These are phyloP conservation scores for Tetheella fluctuosa DNA, from an alignment of 2,888 invertebrate genomes.

Conservation along the genomic window DNA sequence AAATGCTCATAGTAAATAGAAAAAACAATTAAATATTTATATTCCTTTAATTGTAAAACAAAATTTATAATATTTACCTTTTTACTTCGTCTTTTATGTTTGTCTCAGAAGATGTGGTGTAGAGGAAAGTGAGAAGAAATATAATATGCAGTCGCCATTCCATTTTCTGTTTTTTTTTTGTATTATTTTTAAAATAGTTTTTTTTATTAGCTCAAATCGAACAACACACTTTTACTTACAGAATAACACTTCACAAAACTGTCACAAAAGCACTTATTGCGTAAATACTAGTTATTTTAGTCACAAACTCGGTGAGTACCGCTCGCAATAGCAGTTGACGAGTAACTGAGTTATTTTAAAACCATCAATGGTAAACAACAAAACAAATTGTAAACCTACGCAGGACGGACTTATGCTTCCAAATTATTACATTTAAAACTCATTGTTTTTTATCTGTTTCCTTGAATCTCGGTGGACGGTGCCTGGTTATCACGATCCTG, in stretches of 20 bases:
- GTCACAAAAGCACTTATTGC: neutral
- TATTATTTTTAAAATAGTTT: neutral
- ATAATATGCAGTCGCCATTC: neutral
- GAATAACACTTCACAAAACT: neutral
- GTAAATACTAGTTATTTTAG: neutral
- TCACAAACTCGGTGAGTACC: neutral
- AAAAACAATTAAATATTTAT: no score
- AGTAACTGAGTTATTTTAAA: conserved; percentile 1
- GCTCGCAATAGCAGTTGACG: conserved; percentile 2
- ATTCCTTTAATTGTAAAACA: neutral
- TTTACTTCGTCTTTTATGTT: neutral
- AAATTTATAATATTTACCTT: neutral
- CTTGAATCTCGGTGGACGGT: neutral
- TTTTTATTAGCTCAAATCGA: neutral
- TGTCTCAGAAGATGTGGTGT: neutral
- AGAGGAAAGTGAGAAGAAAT: neutral
- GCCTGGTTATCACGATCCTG: no score
- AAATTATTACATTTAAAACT: neutral
- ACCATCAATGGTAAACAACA: neutral
- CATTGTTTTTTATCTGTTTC: neutral
- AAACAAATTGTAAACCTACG: neutral
- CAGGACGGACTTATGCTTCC: neutral
- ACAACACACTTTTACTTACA: no score
- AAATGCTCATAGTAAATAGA: no score
- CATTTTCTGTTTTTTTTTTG: neutral